Evolutionary conservation across 2,797 vertebrate genomes (phyloP), one percentile per base, ranked within the genome.

Genomic region (Phataginus tetradactyla): DNA sequence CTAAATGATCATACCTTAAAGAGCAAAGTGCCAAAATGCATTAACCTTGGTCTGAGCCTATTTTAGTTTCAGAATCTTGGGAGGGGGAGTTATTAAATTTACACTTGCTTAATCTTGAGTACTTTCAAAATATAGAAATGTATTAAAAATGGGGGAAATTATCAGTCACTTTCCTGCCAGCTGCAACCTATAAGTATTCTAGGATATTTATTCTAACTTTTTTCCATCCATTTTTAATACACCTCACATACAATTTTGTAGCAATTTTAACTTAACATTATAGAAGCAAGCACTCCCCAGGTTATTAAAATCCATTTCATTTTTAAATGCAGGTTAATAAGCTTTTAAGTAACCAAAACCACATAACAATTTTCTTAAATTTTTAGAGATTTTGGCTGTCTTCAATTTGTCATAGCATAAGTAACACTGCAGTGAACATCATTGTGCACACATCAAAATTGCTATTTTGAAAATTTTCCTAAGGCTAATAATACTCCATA

Each of bases 101-200:
- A 79, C 13, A 61, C 29, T 9, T 53, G 29, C 51, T 86, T 75
- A 81, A 13, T 86, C 17, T 80, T 29, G 25, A 69, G 27, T 72
- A 53, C 45, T 92, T 90, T 94, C 34, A 72, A 94, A 94, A 53
- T 59, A 90, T 3, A 83, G 4, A 68, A 78, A 83, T 66, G 13
- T 1, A 37, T 55, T 79, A 86, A 86, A 92, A 78, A 83, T n/a
- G 13, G 18, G 8, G 15, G 11, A 63, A 51, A 51, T 49, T 51
- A 64, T 51, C 3, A 90, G 21, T 78, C 17, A 90, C 12, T 13
- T 84, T 80, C 78, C 51, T 95, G 42, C 37, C 49, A 25, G 4
- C 71, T 91, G 39, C 81, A 53, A 92, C 7, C 57, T 78, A 0
- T 57, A 78, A 77, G 9, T 39, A 86, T 42, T 89, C 80, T 92